Evolutionary conservation across 2,113 vertebrate species (phyloP).

Genomic region (Phalacrocorax pelagicus): DNA sequence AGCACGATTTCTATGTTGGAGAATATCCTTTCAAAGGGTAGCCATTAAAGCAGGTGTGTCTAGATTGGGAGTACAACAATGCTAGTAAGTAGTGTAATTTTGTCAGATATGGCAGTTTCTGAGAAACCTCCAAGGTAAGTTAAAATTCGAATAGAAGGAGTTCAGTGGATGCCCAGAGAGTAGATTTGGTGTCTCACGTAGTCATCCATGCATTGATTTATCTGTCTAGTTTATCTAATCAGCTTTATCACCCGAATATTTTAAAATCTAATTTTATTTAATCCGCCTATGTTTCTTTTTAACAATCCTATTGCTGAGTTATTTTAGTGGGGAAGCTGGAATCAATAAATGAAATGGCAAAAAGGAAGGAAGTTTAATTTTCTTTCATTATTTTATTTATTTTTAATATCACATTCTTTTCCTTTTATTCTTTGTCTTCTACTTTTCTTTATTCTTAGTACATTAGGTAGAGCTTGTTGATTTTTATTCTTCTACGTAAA

Average conservation of each 20-base stretch:
- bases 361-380: neutral
- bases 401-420: neutral
- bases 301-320: neutral
- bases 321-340: neutral
- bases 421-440: neutral
- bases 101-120: neutral
- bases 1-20: neutral
- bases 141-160: neutral
- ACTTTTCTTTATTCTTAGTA: neutral
- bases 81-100: neutral
- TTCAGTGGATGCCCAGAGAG: neutral
- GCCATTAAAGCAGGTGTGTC: neutral
- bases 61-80: neutral
- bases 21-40: neutral
- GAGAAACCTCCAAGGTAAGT: neutral
- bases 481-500: neutral
- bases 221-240: conserved; percentile 5
- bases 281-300: neutral
- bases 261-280: conserved; percentile 17
- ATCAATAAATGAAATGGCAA: neutral
- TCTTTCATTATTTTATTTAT: neutral
- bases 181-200: neutral
- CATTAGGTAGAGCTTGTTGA: neutral
- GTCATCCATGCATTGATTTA: neutral
- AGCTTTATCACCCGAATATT: neutral